phyloP scores from a whole-genome alignment of 53 echinoderm and acorn worm genomes.

The Holothuria scabra region DNA sequence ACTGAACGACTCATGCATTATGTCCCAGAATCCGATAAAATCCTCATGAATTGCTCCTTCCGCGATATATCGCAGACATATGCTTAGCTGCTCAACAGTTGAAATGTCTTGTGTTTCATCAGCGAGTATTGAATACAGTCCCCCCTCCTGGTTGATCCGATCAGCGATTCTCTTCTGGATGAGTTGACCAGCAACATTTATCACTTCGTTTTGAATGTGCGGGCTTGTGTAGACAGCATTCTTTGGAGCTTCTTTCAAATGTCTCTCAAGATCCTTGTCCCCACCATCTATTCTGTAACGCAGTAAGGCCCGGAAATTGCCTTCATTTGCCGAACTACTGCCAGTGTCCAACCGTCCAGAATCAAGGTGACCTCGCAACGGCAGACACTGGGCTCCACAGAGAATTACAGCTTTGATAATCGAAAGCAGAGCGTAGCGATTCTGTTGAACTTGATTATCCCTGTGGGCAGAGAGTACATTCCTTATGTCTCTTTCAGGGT shows the following conservation, averaged over 20 bases:
- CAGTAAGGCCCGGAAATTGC: conserved; percentile 48
- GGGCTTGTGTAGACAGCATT: too few relatives aligned
- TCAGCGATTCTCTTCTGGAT: too few relatives aligned
- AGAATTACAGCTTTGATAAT: conserved; percentile 40
- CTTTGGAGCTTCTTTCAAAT: too few relatives aligned
- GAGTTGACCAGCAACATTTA: too few relatives aligned
- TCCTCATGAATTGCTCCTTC: too few relatives aligned
- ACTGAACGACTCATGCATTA: conserved; percentile 10
- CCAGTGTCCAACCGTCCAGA: conserved; percentile 6
- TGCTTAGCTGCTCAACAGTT: too few relatives aligned
- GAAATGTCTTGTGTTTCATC: too few relatives aligned
- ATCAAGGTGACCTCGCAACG: conserved; percentile 48
- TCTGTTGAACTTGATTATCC: conserved; percentile 23
- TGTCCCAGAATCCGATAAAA: too few relatives aligned
- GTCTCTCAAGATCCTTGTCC: background rate
- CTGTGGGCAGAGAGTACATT: conserved; percentile 15
- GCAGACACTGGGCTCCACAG: conserved; percentile 30
- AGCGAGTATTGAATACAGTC: too few relatives aligned
- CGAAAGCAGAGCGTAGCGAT: conserved; percentile 22
- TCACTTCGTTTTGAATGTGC: too few relatives aligned
- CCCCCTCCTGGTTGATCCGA: too few relatives aligned
- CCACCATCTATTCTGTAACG: background rate
- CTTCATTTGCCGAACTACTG: conserved; percentile 17
- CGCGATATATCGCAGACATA: too few relatives aligned
- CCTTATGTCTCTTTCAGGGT: conserved; percentile 29